These are phyloP conservation scores for Corbicula japonica DNA, from an alignment of 2,888 invertebrate genomes.

Conservation along the genomic window DNA sequence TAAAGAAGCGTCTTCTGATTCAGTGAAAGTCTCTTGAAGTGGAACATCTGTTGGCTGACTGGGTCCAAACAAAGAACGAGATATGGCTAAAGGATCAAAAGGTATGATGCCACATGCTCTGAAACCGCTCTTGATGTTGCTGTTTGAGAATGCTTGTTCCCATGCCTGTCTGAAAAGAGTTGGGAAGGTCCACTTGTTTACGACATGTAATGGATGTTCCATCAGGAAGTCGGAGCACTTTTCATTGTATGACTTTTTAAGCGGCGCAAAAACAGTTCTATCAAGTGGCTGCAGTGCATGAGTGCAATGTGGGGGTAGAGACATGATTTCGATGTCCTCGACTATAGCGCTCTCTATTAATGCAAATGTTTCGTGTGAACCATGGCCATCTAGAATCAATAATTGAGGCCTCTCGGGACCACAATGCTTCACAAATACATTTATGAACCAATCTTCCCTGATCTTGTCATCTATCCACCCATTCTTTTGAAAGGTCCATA, in stretches of 20 bases:
- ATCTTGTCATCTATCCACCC: slow-evolving; percentile 68
- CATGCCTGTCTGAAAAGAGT: slow-evolving; percentile 6
- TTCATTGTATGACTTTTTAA: slow-evolving; percentile 25
- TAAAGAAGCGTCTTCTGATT: too few relatives aligned
- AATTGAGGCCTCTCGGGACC: too few relatives aligned
- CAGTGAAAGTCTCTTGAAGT: too few relatives aligned
- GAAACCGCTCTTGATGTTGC: slow-evolving; percentile 17
- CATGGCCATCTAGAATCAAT: too few relatives aligned
- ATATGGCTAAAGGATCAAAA: not conserved
- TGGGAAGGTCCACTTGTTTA: slow-evolving; percentile 29
- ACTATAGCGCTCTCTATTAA: slow-evolving; percentile 56
- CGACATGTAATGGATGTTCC: slow-evolving; percentile 17
- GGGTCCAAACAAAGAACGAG: slow-evolving; percentile 3
- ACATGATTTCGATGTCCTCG: slow-evolving; percentile 27
- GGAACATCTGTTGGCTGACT: slow-evolving; percentile 15
- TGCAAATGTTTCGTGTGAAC: slow-evolving; percentile 59
- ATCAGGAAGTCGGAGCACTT: slow-evolving; percentile 8
- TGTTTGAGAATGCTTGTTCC: not conserved
- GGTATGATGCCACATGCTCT: slow-evolving; percentile 14
- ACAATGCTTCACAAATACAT: slow-evolving; percentile 61
- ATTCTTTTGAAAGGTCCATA: slow-evolving; percentile 62
- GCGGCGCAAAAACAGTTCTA: slow-evolving; percentile 24
- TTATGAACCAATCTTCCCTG: slow-evolving; percentile 66
- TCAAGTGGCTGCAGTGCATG: slow-evolving; percentile 29
- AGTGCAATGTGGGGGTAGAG: slow-evolving; percentile 32